Percentiles rank a stretch among this genome's conserved stretches.
phyloP scores from a whole-genome alignment of 1,140 invertebrate species.

The Drosophila hydei region DNA sequence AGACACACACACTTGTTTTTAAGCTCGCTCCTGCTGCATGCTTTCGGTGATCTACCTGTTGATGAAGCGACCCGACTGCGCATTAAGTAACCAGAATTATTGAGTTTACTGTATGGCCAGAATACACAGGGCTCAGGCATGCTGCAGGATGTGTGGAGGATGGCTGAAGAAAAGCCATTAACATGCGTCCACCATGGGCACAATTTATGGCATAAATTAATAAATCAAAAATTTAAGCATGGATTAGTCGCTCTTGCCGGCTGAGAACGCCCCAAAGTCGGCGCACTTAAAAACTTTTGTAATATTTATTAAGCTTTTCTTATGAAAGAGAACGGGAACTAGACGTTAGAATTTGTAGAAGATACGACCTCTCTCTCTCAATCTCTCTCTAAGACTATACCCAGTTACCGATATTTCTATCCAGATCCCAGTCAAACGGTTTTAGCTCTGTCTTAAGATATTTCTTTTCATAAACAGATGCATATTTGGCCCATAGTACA shows the following conservation, averaged over 20 bases:
- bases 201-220: constrained; percentile 12
- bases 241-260: no score
- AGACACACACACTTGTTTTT: constrained; percentile 1
- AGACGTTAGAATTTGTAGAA: no score
- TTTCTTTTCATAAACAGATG: no score
- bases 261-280: no score
- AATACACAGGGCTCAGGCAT: not conserved
- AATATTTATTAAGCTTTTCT: not conserved
- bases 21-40: constrained; percentile 14
- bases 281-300: not conserved
- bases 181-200: not conserved
- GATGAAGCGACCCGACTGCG: constrained; percentile 32
- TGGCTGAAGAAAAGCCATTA: constrained; percentile 11
- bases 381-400: no score
- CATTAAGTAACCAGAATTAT: constrained; percentile 46
- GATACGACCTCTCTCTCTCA: not conserved
- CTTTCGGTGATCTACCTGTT: constrained; percentile 31
- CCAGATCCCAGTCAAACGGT: no score
- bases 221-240: not conserved
- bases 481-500: not conserved
- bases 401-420: no score
- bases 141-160: not conserved
- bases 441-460: no score
- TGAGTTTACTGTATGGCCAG: constrained; percentile 40
- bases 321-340: no score